These are phyloP conservation scores for Pyrocephalus nanus DNA, from an alignment of 2,797 vertebrate species.

Conservation along the genomic window DNA sequence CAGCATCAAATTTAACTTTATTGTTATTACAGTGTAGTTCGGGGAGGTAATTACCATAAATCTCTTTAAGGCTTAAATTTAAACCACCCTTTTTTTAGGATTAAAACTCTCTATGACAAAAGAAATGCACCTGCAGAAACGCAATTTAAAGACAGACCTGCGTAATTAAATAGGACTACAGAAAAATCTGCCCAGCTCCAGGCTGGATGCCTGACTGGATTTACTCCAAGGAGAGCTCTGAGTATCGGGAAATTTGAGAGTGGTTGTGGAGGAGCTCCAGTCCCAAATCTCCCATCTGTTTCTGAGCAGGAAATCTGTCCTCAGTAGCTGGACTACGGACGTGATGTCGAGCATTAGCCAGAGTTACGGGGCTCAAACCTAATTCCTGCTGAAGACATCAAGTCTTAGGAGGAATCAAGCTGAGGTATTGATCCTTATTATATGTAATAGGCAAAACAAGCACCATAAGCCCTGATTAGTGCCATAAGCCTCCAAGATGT, in stretches of 20 bases:
- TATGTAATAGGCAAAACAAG: conserved; percentile 26
- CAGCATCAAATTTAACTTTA: conserved; percentile 48
- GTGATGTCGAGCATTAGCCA: not conserved
- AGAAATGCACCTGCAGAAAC: conserved; percentile 30
- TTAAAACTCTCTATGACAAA: conserved; percentile 1
- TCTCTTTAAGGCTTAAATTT: conserved; percentile 28
- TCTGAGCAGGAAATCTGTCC: conserved; percentile 21
- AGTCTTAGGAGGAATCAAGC: conserved; percentile 35
- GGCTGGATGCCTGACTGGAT: not conserved
- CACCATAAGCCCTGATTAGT: not conserved
- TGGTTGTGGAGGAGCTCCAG: not conserved
- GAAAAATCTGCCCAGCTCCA: not conserved
- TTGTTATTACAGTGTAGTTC: conserved; percentile 42
- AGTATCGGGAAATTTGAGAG: not conserved
- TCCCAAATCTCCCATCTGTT: not conserved
- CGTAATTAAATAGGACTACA: not conserved
- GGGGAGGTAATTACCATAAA: conserved; percentile 19
- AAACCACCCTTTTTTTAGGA: not conserved
- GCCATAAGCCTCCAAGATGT: not conserved
- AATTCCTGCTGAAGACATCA: conserved; percentile 32
- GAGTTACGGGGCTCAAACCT: conserved; percentile 33
- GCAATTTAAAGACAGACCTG: conserved; percentile 22
- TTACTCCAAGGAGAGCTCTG: not conserved
- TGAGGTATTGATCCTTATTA: conserved; percentile 27
- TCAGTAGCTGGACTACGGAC: conserved; percentile 24